Percentiles rank a stretch among this genome's conserved stretches.
Conservation (phyloP, 2,888 invertebrate genomes). For the Brachyptera risi region DNA sequence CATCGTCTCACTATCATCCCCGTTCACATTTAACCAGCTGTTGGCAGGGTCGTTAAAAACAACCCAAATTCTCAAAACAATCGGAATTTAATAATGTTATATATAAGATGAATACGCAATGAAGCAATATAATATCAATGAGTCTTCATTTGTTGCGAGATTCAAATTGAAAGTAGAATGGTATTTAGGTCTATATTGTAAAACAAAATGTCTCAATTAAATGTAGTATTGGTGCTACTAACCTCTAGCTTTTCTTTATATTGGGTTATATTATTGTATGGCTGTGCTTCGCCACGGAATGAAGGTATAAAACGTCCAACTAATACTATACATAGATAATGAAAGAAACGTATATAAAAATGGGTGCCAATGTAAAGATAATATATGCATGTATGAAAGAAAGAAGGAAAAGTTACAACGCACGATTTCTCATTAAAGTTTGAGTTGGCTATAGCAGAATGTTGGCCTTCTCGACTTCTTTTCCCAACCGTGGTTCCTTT, state of each 20-base stretch:
- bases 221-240: too few species aligned
- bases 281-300: too few species aligned
- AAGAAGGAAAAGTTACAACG: neutral
- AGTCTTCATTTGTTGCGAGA: neutral
- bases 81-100: too few species aligned
- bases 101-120: too few species aligned
- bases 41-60: too few species aligned
- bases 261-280: neutral
- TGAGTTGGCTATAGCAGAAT: neutral
- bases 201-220: neutral
- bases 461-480: neutral
- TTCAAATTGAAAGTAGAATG: neutral
- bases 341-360: neutral
- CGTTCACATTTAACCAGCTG: too few species aligned
- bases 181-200: neutral
- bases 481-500: neutral
- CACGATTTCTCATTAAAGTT: constrained; percentile 16
- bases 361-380: neutral
- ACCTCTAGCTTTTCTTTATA: neutral
- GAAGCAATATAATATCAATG: too few species aligned
- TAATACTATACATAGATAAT: neutral
- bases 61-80: too few species aligned
- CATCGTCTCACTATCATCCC: too few species aligned
- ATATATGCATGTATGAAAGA: neutral
- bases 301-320: neutral